Percentiles rank a stretch among this genome's conserved stretches.
phyloP scores from a whole-genome alignment of 2,797 vertebrate species.

The Pangasius djambal region DNA sequence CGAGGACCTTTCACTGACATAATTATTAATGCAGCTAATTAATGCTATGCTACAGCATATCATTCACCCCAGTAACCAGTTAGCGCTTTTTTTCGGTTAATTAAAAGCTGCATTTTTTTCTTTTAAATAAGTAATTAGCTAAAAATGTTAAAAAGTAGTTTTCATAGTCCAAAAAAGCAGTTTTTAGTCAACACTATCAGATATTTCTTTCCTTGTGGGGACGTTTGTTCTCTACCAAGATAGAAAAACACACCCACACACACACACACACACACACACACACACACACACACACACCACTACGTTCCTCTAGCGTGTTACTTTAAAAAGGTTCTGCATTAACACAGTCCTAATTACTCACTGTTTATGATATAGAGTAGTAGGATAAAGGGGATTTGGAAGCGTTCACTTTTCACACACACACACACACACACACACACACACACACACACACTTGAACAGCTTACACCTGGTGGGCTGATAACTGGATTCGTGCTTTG shows the following conservation, averaged over 20 bases:
- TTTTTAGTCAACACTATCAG: not conserved
- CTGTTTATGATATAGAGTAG: slow-evolving; percentile 40
- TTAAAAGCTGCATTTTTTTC: not conserved
- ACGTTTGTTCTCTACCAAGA: not conserved
- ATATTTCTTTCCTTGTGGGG: not conserved
- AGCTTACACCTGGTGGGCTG: slow-evolving; percentile 48
- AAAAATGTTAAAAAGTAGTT: not conserved
- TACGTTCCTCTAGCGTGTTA: not conserved
- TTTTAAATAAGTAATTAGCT: not conserved
- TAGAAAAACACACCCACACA: not conserved
- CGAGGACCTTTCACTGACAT: not conserved
- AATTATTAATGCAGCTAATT: slow-evolving; percentile 12
- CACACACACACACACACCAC: slow-evolving; percentile 31
- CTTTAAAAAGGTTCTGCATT: slow-evolving; percentile 35
- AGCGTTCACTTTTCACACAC: slow-evolving; percentile 29
- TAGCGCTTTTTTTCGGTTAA: not conserved
- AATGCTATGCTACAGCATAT: not conserved
- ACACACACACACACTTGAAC: slow-evolving; percentile 14
- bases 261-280: not conserved
- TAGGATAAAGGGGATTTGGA: slow-evolving; percentile 48
- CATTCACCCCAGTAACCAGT: not conserved
- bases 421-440: slow-evolving; percentile 30
- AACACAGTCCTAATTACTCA: slow-evolving; percentile 49
- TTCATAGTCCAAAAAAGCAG: not conserved
- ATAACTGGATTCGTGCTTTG: slow-evolving; percentile 46